These are phyloP conservation scores for Tauraco hartlaubi DNA, from an alignment of 2,797 vertebrate genomes.

Conservation along the genomic window DNA sequence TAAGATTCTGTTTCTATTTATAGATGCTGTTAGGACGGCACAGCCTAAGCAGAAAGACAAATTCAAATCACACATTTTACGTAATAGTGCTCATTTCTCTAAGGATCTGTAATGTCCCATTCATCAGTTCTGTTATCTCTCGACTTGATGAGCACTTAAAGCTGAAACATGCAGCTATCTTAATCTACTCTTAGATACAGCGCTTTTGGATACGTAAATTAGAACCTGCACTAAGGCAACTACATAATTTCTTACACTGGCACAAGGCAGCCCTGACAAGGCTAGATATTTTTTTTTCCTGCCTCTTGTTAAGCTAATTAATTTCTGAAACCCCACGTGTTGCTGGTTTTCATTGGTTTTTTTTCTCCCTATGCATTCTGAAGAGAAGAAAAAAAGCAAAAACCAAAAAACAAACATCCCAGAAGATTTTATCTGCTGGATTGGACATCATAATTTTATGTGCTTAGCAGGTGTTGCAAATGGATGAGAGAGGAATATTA, in stretches of 20 bases:
- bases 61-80: conserved; percentile 64
- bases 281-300: background rate
- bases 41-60: conserved; percentile 50
- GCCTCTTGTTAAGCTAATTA: conserved; percentile 25
- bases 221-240: background rate
- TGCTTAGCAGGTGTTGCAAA: conserved; percentile 30
- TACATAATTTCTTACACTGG: background rate
- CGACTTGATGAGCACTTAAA: conserved; percentile 61
- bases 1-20: conserved; percentile 65
- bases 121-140: conserved; percentile 67
- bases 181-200: conserved; percentile 46
- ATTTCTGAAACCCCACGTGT: background rate
- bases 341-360: background rate
- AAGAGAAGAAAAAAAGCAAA: background rate
- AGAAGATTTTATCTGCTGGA: conserved; percentile 17
- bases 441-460: conserved; percentile 41
- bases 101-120: conserved; percentile 59
- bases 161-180: conserved; percentile 52
- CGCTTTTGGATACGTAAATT: conserved; percentile 34
- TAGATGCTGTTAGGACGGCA: conserved; percentile 40
- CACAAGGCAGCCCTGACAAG: background rate
- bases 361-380: background rate
- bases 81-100: conserved; percentile 59
- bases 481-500: conserved; percentile 24
- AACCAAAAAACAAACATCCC: background rate